These are phyloP conservation scores for Acronicta leporina DNA, from an alignment of 2,888 invertebrate species.

Conservation along the genomic window DNA sequence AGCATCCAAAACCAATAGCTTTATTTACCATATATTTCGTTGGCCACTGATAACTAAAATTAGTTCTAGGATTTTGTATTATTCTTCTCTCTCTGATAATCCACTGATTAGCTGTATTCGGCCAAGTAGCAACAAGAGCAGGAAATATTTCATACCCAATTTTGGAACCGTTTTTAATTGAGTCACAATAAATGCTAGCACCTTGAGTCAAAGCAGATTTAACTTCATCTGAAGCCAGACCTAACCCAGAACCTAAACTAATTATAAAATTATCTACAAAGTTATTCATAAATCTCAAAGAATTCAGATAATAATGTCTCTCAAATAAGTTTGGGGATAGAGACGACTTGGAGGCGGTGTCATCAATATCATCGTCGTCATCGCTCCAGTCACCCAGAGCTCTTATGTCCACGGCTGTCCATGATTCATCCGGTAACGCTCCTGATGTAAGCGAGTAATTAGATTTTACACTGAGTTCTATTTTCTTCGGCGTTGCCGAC, in stretches of 20 bases:
- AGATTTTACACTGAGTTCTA: conserved; percentile 80
- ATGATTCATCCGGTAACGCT: conserved; percentile 86
- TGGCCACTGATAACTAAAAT: conserved; percentile 91
- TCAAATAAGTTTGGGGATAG: conserved; percentile 78
- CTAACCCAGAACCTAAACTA: conserved; percentile 89
- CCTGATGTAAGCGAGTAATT: conserved; percentile 79
- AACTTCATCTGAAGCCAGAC: conserved; percentile 87
- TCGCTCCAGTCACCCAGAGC: conserved; percentile 77
- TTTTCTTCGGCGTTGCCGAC: conserved; percentile 88
- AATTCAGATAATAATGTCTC: conserved; percentile 89
- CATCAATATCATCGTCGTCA: conserved; percentile 75
- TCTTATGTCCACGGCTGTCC: conserved; percentile 82
- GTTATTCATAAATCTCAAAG: conserved; percentile 91
- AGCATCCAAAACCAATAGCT: conserved; percentile 91
- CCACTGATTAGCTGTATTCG: conserved; percentile 92
- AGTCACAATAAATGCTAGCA: conserved; percentile 91
- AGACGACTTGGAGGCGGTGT: conserved; percentile 70
- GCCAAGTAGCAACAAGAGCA: conserved; percentile 92
- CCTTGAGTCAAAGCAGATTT: conserved; percentile 90
- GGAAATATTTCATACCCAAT: conserved; percentile 91
- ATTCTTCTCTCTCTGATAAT: conserved; percentile 89
- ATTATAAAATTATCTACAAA: conserved; percentile 91
- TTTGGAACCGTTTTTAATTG: conserved; percentile 75
- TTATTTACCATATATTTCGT: conserved; percentile 91
- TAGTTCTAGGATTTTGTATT: conserved; percentile 88